Percentiles rank a stretch among this genome's conserved stretches.
Evolutionary conservation across 2,113 vertebrate genomes (phyloP).

Genomic region (Papio anubis): DNA sequence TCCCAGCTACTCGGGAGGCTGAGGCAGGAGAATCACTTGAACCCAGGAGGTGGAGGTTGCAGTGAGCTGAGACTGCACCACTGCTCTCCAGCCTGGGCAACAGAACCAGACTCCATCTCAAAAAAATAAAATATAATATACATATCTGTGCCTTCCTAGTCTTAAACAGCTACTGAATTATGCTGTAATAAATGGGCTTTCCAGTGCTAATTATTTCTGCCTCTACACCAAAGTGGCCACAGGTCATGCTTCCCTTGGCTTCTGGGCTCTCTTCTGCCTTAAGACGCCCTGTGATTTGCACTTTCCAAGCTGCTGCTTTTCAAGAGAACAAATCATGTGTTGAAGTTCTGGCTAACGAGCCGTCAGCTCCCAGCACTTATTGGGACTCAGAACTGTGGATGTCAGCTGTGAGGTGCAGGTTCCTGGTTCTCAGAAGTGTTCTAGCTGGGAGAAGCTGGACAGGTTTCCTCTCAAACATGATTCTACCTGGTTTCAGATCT

Average conservation of each 20-base stretch:
- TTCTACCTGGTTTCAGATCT: background rate
- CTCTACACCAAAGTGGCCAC: accelerated
- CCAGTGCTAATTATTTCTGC: background rate
- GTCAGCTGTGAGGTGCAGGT: accelerated
- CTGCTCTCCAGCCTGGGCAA: no score
- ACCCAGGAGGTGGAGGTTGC: no score
- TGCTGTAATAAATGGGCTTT: accelerated
- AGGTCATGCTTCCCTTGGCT: background rate
- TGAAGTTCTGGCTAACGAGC: background rate
- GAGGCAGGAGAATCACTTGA: no score
- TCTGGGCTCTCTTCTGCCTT: background rate
- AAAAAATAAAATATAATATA: no score
- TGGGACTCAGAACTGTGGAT: accelerated
- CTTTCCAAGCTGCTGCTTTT: background rate
- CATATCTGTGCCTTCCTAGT: background rate
- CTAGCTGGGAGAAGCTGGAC: background rate
- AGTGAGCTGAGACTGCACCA: no score
- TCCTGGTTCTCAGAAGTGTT: background rate
- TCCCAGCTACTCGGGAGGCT: no score
- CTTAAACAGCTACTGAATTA: background rate
- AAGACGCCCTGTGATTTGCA: accelerated
- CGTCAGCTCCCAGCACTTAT: accelerated
- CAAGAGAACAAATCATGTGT: accelerated
- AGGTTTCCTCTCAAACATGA: background rate
- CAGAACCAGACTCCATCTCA: no score